phyloP scores from a whole-genome alignment of 2,888 invertebrate genomes.

The Gymnosoma rotundatum region DNA sequence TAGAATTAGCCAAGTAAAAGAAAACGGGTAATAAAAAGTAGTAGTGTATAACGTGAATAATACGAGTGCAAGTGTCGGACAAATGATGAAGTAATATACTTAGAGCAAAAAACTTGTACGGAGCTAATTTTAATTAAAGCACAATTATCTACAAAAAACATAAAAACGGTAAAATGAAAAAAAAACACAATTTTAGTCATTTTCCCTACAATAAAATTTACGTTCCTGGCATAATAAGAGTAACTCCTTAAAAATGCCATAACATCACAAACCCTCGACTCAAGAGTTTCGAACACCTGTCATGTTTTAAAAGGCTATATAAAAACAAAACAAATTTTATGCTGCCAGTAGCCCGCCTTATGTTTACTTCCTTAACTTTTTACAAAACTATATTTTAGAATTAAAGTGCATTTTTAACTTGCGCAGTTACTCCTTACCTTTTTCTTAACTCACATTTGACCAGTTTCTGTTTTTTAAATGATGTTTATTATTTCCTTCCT shows the following conservation, averaged over 20 bases:
- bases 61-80: constrained; percentile 23
- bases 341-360: constrained; percentile 36
- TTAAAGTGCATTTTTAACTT: constrained; percentile 47
- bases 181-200: not conserved
- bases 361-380: constrained; percentile 25
- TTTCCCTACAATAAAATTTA: not conserved
- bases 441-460: constrained; percentile 58
- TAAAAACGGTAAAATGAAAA: constrained; percentile 20
- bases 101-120: constrained; percentile 8
- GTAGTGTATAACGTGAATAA: constrained; percentile 51
- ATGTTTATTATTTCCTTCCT: constrained; percentile 19
- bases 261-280: not conserved
- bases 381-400: constrained; percentile 27
- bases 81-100: constrained; percentile 50
- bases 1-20: constrained; percentile 70
- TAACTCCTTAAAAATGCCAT: constrained; percentile 10
- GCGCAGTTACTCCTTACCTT: constrained; percentile 50
- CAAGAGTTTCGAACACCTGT: constrained; percentile 16
- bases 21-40: constrained; percentile 67
- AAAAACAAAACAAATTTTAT: constrained; percentile 4
- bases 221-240: not conserved
- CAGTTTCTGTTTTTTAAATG: constrained; percentile 50
- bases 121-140: constrained; percentile 15
- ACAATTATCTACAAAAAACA: constrained; percentile 6
- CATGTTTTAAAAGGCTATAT: not conserved